phyloP scores from a whole-genome alignment of 2,113 vertebrate species.

The Neodontobutis hainanensis region DNA sequence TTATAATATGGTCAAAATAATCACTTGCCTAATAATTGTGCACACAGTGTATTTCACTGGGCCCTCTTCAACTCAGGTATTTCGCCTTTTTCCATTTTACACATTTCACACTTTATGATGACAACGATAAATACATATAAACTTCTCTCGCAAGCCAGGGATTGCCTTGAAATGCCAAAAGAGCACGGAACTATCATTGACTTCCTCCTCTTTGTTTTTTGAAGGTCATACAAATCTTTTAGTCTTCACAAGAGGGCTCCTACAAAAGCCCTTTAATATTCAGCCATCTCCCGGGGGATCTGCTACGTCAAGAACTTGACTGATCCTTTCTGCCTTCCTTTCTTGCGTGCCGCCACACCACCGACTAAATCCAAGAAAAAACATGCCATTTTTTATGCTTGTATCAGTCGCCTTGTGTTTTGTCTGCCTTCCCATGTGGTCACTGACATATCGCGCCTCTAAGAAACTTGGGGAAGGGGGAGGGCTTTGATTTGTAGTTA shows the following conservation, averaged over 20 bases:
- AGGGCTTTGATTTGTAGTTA: conserved; percentile 76
- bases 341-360: conserved; percentile 23
- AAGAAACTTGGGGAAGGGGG: conserved; percentile 3
- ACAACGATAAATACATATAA: conserved; percentile 35
- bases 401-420: conserved; percentile 54
- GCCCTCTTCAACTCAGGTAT: conserved; percentile 15
- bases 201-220: conserved; percentile 50
- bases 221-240: conserved; percentile 75
- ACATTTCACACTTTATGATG: conserved; percentile 31
- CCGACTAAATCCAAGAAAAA: conserved; percentile 71
- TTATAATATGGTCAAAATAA: no score
- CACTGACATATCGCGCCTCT: conserved; percentile 57
- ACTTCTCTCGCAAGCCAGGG: conserved; percentile 6
- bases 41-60: conserved; percentile 32
- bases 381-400: conserved; percentile 57
- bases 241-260: no score
- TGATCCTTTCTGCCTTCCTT: conserved; percentile 18
- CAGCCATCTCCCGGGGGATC: conserved; percentile 63
- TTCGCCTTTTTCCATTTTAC: conserved; percentile 6
- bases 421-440: conserved; percentile 43
- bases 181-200: conserved; percentile 47
- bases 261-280: conserved; percentile 71
- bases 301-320: conserved; percentile 48
- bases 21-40: no score
- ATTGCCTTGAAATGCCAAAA: conserved; percentile 55